Evolutionary conservation across 2,888 invertebrate species (phyloP), one percentile per base, ranked within the genome.

Genomic region (Eupithecia subfuscata): DNA sequence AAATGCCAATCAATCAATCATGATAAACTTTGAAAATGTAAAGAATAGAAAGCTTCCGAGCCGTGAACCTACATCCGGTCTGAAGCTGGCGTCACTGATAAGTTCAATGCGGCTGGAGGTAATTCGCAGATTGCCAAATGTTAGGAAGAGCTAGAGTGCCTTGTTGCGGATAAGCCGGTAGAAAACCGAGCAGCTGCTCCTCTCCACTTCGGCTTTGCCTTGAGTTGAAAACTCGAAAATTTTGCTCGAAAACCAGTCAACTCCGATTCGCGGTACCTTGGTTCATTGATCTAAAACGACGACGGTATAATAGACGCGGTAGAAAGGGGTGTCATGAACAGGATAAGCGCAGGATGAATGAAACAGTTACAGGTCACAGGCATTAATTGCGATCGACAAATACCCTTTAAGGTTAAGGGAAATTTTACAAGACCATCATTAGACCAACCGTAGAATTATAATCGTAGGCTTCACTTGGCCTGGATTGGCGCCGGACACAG

Each of bases 21-120:
- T n/a, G 18, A 48, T 52, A n/a, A n/a, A 56, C n/a, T 56, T 22
- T 11, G 22, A 56, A 56, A 56, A 56, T 5, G 5, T 56, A 56
- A 56, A 22, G 52, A 52, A 52, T 48, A n/a, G 3, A 52, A n/a
- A 56, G 25, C 25, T 22, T 56, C 22, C 22, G 22, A 56, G n/a
- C n/a, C 9, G 14, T 48, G 48, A 3, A 48, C 18, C 52, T 52
- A 3, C 22, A 22, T 22, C 22, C 11, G 11, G 52, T 22, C 11
- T 56, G 52, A 52, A 52, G n/a, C n/a, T 52, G 9, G 3, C 14
- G 9, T 52, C 52, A 52, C n/a, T n/a, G 3, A n/a, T n/a, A 52
- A n/a, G n/a, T n/a, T 52, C 52, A 52, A 52, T 52, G n/a, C 52
- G 52, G 52, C 52, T 52, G n/a, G 9, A 52, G 52, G n/a, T 52